phyloP scores from a whole-genome alignment of 2,797 vertebrate genomes.

The Leuciscus waleckii region DNA sequence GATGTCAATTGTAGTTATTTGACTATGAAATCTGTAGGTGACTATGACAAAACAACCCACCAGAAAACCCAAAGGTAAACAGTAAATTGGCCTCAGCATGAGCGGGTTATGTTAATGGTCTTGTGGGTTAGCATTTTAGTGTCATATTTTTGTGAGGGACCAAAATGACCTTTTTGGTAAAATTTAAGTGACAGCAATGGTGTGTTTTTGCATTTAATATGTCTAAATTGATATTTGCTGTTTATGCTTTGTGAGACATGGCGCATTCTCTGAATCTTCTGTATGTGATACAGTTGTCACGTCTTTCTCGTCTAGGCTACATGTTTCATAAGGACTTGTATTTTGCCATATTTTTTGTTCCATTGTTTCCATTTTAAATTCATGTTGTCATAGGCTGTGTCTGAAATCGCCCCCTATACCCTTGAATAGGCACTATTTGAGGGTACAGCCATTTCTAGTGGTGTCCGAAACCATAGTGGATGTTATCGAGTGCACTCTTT shows the following conservation, averaged over 20 bases:
- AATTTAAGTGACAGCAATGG: not conserved
- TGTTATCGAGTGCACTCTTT: no score
- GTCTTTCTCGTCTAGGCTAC: not conserved
- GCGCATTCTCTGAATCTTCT: not conserved
- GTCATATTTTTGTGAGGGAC: not conserved
- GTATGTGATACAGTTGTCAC: not conserved
- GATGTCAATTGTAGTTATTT: conserved; percentile 33
- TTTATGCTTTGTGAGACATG: not conserved
- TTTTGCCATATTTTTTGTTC: not conserved
- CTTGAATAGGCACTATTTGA: no score
- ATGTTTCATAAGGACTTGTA: not conserved
- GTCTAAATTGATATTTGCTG: not conserved
- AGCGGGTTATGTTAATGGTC: conserved; percentile 19
- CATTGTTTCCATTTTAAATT: not conserved
- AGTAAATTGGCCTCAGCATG: not conserved
- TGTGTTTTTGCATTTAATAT: not conserved
- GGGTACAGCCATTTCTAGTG: no score
- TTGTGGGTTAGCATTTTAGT: not conserved
- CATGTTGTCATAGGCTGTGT: no score
- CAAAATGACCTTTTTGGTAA: not conserved
- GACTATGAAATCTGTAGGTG: conserved; percentile 23
- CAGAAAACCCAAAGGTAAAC: conserved; percentile 30
- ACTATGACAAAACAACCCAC: conserved; percentile 19
- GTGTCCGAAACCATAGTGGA: no score
- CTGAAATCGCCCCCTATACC: no score